Evolutionary conservation across 1,140 invertebrate genomes (phyloP).

Genomic region (Drosophila orosa): DNA sequence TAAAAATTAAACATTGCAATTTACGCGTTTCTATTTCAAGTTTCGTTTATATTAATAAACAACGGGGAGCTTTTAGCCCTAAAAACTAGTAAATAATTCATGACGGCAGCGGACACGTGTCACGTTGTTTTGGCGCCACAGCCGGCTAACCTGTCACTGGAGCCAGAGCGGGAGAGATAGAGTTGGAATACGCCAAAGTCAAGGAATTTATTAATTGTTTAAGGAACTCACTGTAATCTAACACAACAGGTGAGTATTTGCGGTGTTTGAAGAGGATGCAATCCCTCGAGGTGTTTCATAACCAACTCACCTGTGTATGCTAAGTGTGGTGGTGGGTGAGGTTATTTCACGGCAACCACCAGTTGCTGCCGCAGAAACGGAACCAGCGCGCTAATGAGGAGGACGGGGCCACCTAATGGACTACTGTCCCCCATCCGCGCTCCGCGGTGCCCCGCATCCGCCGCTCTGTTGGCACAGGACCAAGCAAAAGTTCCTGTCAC

Average conservation of each 20-base stretch:
- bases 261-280: neutral
- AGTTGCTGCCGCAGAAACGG: conserved; percentile 22
- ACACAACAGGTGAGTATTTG: conserved; percentile 4
- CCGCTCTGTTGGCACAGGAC: conserved; percentile 47
- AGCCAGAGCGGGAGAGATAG: conserved; percentile 1
- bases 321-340: neutral
- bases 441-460: neutral
- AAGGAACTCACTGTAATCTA: neutral
- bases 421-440: neutral
- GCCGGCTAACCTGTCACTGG: conserved; percentile 18
- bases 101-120: conserved; percentile 25
- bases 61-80: neutral
- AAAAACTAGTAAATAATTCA: conserved; percentile 16
- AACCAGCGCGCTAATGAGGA: conserved; percentile 3
- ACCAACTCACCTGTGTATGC: conserved; percentile 14
- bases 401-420: conserved; percentile 6
- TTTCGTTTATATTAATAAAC: conserved; percentile 6
- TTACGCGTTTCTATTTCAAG: conserved; percentile 1
- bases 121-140: conserved; percentile 17
- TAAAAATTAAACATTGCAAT: neutral
- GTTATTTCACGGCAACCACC: conserved; percentile 40
- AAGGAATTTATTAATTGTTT: conserved; percentile 22
- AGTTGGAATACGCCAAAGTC: conserved; percentile 15
- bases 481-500: conserved; percentile 44
- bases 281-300: conserved; percentile 28